phyloP scores from a whole-genome alignment of 2,797 vertebrate species.

The Oceanodroma leucorhoa region DNA sequence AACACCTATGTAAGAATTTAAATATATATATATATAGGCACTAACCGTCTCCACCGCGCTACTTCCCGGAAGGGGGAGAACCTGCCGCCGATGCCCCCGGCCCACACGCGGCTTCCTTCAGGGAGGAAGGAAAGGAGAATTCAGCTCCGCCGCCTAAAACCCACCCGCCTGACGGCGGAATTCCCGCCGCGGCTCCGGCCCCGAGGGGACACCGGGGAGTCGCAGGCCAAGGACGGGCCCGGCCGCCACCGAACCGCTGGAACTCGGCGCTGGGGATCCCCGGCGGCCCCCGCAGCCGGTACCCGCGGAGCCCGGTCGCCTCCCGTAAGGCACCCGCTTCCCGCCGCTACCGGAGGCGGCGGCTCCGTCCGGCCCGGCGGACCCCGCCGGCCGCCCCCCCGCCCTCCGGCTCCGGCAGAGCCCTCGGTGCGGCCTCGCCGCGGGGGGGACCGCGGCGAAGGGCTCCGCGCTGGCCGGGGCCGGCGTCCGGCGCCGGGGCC shows the following conservation, averaged over 20 bases:
- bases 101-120: neutral
- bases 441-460: neutral
- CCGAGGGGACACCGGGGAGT: too few species aligned
- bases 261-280: neutral
- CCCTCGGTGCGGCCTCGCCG: neutral
- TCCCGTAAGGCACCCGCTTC: neutral
- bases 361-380: neutral
- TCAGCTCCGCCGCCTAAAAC: neutral
- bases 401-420: neutral
- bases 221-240: neutral
- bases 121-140: too few species aligned
- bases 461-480: too few species aligned
- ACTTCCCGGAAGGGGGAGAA: neutral
- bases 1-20: fast-evolving
- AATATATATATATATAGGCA: too few species aligned
- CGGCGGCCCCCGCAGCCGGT: too few species aligned
- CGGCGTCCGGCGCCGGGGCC: neutral
- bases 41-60: fast-evolving
- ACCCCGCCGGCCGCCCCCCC: neutral
- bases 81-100: neutral
- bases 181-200: too few species aligned
- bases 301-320: neutral
- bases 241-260: neutral
- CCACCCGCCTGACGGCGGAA: fast-evolving
- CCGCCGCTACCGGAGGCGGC: neutral